Evolutionary conservation across 2,888 invertebrate genomes (phyloP).

Genomic region (Polydrusus tereticollis): DNA sequence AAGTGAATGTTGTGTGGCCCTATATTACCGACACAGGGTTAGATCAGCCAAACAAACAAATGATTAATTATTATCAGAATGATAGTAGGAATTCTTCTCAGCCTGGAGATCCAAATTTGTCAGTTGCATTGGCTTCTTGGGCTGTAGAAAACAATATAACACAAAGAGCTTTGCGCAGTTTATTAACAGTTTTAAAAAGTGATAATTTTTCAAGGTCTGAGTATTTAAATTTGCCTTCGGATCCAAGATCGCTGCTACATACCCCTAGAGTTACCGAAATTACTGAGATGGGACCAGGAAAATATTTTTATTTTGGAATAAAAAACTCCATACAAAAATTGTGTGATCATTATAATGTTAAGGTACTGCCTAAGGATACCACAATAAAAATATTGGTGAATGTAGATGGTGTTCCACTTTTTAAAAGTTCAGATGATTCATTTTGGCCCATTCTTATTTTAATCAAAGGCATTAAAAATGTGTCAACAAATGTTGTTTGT

Average conservation of each 20-base stretch:
- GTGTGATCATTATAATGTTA: not conserved
- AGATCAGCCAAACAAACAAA: not conserved
- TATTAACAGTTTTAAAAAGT: not conserved
- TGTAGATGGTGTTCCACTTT: slow-evolving; percentile 23
- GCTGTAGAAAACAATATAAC: not conserved
- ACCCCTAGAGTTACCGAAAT: not conserved
- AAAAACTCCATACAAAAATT: not conserved
- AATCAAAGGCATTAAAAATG: not conserved
- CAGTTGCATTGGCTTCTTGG: not conserved
- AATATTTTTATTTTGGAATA: not conserved
- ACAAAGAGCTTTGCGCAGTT: not conserved
- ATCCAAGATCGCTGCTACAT: not conserved
- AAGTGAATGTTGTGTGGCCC: not conserved
- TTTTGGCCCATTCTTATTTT: slow-evolving; percentile 22
- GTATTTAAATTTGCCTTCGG: not conserved
- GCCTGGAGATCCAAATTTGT: not conserved
- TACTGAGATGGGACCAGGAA: not conserved
- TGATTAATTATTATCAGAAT: not conserved
- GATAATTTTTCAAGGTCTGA: not conserved
- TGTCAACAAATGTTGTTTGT: not conserved
- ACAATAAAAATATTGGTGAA: not conserved
- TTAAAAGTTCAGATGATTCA: not conserved
- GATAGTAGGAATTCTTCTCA: not conserved
- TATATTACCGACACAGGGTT: not conserved
- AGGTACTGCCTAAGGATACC: not conserved